Evolutionary conservation across 92 coral and sea anemone genomes (phyloP).

Genomic region (Zoanthus sansibaricus): DNA sequence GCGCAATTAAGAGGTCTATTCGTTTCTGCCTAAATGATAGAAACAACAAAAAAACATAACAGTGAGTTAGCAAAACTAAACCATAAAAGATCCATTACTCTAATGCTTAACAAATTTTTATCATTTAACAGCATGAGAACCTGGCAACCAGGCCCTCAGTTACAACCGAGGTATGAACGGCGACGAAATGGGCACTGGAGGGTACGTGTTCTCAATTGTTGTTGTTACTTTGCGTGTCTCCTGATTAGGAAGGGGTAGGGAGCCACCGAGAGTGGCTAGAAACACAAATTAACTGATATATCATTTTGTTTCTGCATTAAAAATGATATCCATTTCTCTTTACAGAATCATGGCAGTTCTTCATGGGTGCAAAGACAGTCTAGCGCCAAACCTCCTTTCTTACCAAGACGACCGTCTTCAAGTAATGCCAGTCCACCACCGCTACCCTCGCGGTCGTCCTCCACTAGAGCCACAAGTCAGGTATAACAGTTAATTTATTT

Average conservation of each 20-base stretch:
- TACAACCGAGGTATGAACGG: neutral
- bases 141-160: conserved; percentile 1
- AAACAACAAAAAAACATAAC: no score
- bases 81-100: no score
- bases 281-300: neutral
- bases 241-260: neutral
- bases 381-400: neutral
- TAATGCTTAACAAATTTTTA: neutral
- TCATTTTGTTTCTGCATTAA: no score
- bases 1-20: neutral
- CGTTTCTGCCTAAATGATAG: no score
- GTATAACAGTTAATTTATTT: neutral
- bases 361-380: neutral
- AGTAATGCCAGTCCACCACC: neutral
- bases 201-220: neutral
- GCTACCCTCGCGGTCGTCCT: neutral
- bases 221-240: neutral
- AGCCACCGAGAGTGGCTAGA: neutral
- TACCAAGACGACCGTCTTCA: neutral
- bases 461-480: neutral
- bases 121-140: neutral
- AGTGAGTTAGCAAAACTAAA: no score
- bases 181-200: neutral
- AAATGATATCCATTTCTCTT: no score
- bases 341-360: neutral